A percentile compares a stretch with the other conserved stretches of the same genome.
Conservation (phyloP, 2,888 invertebrate species). For the Sinopyrophorus schimmeli region DNA sequence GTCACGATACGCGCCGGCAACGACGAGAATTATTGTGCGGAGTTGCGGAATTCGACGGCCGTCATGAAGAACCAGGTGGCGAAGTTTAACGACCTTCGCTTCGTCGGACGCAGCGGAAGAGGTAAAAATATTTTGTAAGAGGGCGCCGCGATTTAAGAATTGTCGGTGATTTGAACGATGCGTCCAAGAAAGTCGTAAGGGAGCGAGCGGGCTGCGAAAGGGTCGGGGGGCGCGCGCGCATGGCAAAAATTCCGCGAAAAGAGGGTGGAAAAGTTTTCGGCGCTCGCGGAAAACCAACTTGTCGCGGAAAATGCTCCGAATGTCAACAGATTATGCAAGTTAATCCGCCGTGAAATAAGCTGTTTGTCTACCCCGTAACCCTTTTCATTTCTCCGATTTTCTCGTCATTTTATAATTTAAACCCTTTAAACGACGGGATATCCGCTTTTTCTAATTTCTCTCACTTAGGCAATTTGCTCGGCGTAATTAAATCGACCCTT, state of each 20-base stretch:
- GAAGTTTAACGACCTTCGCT: conserved; percentile 95
- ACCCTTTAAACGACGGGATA: conserved; percentile 27
- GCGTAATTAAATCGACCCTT: conserved; percentile 14
- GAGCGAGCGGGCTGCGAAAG: conserved; percentile 31
- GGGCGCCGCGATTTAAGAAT: not conserved
- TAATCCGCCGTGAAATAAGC: conserved; percentile 53
- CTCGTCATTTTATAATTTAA: conserved; percentile 31
- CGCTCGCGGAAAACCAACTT: conserved; percentile 31
- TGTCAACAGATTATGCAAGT: conserved; percentile 54
- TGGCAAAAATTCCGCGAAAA: conserved; percentile 37
- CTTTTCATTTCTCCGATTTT: conserved; percentile 41
- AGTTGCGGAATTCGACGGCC: conserved; percentile 89
- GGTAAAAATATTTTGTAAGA: conserved; percentile 73
- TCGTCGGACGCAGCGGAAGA: conserved; percentile 95
- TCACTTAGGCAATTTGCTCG: conserved; percentile 7
- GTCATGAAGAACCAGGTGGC: conserved; percentile 97
- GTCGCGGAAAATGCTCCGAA: conserved; percentile 43
- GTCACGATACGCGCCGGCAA: conserved; percentile 94
- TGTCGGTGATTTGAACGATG: conserved; percentile 37
- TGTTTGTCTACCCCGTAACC: conserved; percentile 47
- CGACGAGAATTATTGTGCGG: conserved; percentile 95
- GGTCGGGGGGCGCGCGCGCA: conserved; percentile 32
- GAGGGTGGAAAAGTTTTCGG: conserved; percentile 26
- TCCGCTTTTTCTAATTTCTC: conserved; percentile 26
- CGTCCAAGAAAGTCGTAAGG: conserved; percentile 38